Evolutionary conservation across 2,888 invertebrate species (phyloP), one percentile per base, ranked within the genome.

Genomic region (Pyrrhia umbra): DNA sequence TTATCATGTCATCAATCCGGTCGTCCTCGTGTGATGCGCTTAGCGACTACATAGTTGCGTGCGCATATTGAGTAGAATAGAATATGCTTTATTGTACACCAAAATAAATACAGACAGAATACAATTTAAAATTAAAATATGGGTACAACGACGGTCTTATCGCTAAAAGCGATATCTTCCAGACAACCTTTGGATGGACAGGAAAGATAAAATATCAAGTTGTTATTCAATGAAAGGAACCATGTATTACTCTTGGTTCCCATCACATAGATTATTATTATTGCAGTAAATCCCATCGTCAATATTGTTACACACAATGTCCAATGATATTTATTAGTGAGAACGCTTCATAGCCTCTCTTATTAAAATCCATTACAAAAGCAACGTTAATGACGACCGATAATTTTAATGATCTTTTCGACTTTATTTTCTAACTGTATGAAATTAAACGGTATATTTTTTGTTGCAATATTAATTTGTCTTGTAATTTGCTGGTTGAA

Each of bases 361-460:
- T 51, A 46, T 23, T 30, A 45, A 49, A 25, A n/a, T 4, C 21
- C n/a, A 42, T 52, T 56, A 34, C 13, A n/a, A 18, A 34, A 55
- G 15, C 5, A 60, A 34, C 21, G 23, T 52, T 56, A 60, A 66
- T 56, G 55, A 62, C 27, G 46, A 18, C 37, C 54, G 21, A 72
- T 68, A 55, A 58, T 68, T 68, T 68, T 58, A 70, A 54, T 67
- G 50, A 61, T 67, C 27, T 37, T 34, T 47, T 60, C 3, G 18
- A 39, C 42, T 62, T 66, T 39, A 68, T 52, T 66, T 63, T 45
- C 47, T 37, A 50, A 56, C 45, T 25, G 37, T 67, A 42, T 39
- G 18, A 45, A 49, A 57, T 43, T 9, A 25, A 62, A 74, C 70
- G 74, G 70, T 62, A 62, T 10, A 56, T 61, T 70, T 73, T 74